These are phyloP conservation scores for Tragelaphus strepsiceros DNA, from an alignment of 2,113 vertebrate species.

Conservation along the genomic window DNA sequence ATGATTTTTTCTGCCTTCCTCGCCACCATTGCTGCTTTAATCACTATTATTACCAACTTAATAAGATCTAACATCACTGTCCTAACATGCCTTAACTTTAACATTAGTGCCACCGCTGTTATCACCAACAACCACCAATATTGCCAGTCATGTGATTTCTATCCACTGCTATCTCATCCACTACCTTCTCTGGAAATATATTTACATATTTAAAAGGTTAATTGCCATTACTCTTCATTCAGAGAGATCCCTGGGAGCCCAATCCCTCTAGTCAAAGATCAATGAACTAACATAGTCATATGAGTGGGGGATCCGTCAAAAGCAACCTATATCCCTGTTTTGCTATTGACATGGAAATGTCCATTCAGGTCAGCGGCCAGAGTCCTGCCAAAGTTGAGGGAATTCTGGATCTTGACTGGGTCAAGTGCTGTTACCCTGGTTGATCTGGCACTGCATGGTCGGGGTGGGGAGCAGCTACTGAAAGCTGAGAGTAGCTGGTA, in stretches of 20 bases:
- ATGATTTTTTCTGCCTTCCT: not conserved
- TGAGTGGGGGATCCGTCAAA: not conserved
- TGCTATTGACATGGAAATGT: not conserved
- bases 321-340: not conserved
- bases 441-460: not conserved
- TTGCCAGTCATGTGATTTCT: not conserved
- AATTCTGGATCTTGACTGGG: not conserved
- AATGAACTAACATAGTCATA: not conserved
- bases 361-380: not conserved
- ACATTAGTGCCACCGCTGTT: not conserved
- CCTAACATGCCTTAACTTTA: not conserved
- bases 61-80: not conserved
- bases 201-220: slow-evolving; percentile 6
- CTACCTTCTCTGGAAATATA: not conserved
- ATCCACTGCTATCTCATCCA: not conserved
- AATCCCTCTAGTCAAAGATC: not conserved
- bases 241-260: not conserved
- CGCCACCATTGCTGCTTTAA: not conserved
- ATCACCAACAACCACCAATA: not conserved
- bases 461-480: not conserved
- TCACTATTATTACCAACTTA: not conserved
- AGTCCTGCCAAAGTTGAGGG: not conserved
- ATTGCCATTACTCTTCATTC: not conserved
- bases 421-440: not conserved
- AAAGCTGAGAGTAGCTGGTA: not conserved